These are phyloP conservation scores for Zygogramma bicolorata DNA, from an alignment of 2,888 invertebrate species.

Conservation along the genomic window DNA sequence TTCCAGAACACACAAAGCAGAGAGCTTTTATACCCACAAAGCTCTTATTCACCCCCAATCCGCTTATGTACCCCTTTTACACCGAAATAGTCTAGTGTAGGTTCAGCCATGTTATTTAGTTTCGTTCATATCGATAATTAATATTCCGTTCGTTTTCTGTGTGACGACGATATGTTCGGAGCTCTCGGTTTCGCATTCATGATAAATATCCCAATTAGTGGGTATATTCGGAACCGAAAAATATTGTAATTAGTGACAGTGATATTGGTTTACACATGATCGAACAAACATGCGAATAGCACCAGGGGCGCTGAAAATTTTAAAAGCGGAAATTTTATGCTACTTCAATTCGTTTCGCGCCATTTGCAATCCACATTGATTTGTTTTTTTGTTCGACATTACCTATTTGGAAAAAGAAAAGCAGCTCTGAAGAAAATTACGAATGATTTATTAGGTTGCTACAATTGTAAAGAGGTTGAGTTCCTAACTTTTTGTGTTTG, in stretches of 20 bases:
- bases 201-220: constrained; percentile 5
- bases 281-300: neutral
- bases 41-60: constrained; percentile 61
- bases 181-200: neutral
- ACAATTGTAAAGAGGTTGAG: too few species aligned
- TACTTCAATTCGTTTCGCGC: too few species aligned
- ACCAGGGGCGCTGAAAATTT: neutral
- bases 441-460: too few species aligned
- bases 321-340: too few species aligned
- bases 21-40: constrained; percentile 57
- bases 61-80: constrained; percentile 60
- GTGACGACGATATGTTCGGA: neutral
- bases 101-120: constrained; percentile 44
- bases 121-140: constrained; percentile 49
- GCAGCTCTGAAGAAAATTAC: too few species aligned
- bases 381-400: too few species aligned
- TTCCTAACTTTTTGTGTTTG: too few species aligned
- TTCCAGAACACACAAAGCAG: constrained; percentile 51
- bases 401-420: too few species aligned
- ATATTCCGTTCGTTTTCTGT: constrained; percentile 41
- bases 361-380: too few species aligned
- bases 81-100: constrained; percentile 45
- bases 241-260: constrained; percentile 4
- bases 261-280: neutral
- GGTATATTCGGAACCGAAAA: neutral